Evolutionary conservation across 2,888 invertebrate species (phyloP), one percentile per base, ranked within the genome.

Genomic region (Plusia festucae): DNA sequence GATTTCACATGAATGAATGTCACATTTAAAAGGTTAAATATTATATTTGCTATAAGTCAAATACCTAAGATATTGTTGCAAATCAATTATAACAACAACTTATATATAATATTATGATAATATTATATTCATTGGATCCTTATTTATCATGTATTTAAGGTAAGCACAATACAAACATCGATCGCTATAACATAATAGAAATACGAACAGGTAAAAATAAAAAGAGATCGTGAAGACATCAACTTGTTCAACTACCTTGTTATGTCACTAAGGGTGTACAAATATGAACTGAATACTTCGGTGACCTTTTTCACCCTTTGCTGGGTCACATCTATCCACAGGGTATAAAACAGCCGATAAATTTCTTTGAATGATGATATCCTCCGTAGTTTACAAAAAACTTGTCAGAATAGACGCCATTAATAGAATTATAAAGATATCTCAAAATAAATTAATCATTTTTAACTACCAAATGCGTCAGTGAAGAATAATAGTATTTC

Each of bases 261-360:
- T 40, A 40, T 40, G n/a, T 40, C 40, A 40, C 40, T 40, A n/a
- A 40, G 40, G n/a, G 40, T 40, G 15, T 34, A 40, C 40, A 40
- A 40, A 40, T 40, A 40, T 40, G 40, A 40, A 5, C 40, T 40
- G n/a, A 40, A n/a, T 40, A 40, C 3, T 40, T n/a, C 6, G 6
- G 40, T n/a, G 40, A 40, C 40, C 40, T 40, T 40, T 40, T 40
- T 40, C 34, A 40, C 40, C 40, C 40, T 40, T 40, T 40, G 15
- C n/a, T 6, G 15, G 40, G 7, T 40, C 40, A 40, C 40, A n/a
- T 6, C 34, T 15, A 34, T 34, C 34, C 34, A 34, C 34, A 34
- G 15, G 34, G n/a, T n/a, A 40, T 40, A n/a, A 40, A n/a, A 40
- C 6, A n/a, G 40, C 1, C 40, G n/a, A 40, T 40, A 40, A 40